A percentile compares a stretch with the other conserved stretches of the same genome.
phyloP scores from a whole-genome alignment of 2,113 vertebrate genomes.

The Morphnarchus princeps region DNA sequence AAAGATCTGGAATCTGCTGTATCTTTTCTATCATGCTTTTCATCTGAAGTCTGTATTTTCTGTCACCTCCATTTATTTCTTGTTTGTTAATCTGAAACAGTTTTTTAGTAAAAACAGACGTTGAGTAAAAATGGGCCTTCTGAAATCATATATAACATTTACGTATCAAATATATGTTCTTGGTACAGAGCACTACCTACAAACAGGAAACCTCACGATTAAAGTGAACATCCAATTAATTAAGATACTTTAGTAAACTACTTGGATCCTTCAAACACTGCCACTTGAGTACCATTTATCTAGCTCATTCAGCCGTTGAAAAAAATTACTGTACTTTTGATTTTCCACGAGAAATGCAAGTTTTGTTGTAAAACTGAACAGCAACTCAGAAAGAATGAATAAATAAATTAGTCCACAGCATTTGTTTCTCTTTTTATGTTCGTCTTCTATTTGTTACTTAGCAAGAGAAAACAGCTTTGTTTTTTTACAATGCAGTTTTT shows the following conservation, averaged over 20 bases:
- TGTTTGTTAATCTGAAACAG: conserved; percentile 4
- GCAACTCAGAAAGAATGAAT: conserved; percentile 1
- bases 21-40: conserved; percentile 1
- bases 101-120: conserved; percentile 36
- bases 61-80: conserved; percentile 26
- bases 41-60: conserved; percentile 25
- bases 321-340: conserved; percentile 20
- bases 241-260: conserved; percentile 59
- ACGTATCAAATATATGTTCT: conserved; percentile 3
- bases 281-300: conserved; percentile 48
- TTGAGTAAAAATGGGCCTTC: conserved; percentile 6
- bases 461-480: neutral
- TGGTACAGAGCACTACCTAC: conserved; percentile 13
- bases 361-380: conserved; percentile 13
- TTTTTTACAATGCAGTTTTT: neutral
- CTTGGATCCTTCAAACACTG: conserved; percentile 56
- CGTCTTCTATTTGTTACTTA: neutral
- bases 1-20: conserved; percentile 12
- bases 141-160: conserved; percentile 20
- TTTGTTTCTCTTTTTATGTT: neutral
- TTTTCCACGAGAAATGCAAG: conserved; percentile 26
- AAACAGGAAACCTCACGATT: conserved; percentile 53
- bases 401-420: neutral
- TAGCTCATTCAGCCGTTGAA: conserved; percentile 17
- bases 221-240: conserved; percentile 65